Conservation (phyloP, 2,888 invertebrate genomes). For the Synergus japonicus region DNA sequence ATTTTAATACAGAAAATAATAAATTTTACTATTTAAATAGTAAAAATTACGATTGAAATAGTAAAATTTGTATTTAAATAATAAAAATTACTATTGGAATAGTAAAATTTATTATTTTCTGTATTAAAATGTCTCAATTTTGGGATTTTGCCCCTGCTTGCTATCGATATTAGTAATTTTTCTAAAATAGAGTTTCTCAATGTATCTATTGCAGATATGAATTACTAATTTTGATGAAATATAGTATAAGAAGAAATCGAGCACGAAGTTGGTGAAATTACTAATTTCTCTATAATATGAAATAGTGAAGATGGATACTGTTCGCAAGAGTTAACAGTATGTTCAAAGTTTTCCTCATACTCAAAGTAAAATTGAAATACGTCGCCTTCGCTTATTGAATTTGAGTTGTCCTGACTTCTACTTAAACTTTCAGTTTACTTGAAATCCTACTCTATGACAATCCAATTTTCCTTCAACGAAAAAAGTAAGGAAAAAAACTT, state of each 20-base stretch:
- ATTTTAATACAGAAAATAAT: too few relatives aligned
- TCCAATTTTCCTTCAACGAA: not conserved
- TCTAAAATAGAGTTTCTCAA: too few relatives aligned
- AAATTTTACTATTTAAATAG: too few relatives aligned
- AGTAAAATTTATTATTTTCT: too few relatives aligned
- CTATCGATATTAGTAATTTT: too few relatives aligned
- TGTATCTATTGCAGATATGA: too few relatives aligned
- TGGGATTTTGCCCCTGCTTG: too few relatives aligned
- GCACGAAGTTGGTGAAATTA: not conserved
- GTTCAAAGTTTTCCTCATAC: conserved; percentile 17
- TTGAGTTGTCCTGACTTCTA: conserved; percentile 18
- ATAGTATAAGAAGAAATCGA: not conserved
- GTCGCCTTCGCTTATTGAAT: conserved; percentile 25
- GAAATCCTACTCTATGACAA: not conserved
- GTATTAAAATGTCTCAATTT: too few relatives aligned
- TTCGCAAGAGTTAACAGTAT: conserved; percentile 24
- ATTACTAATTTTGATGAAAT: not conserved
- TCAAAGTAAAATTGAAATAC: conserved; percentile 17
- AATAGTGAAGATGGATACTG: conserved; percentile 16
- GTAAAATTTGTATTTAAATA: too few relatives aligned
- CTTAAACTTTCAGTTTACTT: conserved; percentile 29
- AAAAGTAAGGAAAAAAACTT: not conserved
- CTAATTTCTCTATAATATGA: not conserved
- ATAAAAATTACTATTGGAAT: too few relatives aligned
- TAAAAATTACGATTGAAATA: too few relatives aligned